These are phyloP conservation scores for Peromyscus polionotus DNA, from an alignment of 2,113 vertebrate species.

Conservation along the genomic window DNA sequence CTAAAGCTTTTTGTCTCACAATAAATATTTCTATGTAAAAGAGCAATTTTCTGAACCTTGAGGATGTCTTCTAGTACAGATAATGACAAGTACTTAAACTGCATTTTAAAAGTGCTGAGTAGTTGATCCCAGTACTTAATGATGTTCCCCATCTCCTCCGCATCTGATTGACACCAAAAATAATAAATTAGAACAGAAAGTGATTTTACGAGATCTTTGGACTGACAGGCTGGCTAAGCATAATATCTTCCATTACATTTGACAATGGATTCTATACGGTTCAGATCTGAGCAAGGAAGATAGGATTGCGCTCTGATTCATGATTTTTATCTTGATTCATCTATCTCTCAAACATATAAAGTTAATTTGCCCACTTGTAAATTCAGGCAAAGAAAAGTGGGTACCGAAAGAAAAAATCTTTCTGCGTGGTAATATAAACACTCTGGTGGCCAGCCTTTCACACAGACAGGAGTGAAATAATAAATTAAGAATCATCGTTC, in stretches of 20 bases:
- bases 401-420: neutral
- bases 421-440: slow-evolving; percentile 68
- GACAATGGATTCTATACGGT: slow-evolving; percentile 87
- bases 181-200: slow-evolving; percentile 93
- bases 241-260: slow-evolving; percentile 89
- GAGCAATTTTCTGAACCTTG: slow-evolving; percentile 87
- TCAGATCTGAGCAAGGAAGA: slow-evolving; percentile 84
- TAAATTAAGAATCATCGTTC: slow-evolving; percentile 83
- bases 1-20: slow-evolving; percentile 71
- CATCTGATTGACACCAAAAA: slow-evolving; percentile 92
- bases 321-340: slow-evolving; percentile 73
- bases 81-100: slow-evolving; percentile 92
- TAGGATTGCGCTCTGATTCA: slow-evolving; percentile 80
- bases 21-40: slow-evolving; percentile 80
- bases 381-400: slow-evolving; percentile 74
- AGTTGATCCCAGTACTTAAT: slow-evolving; percentile 87
- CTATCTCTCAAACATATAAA: slow-evolving; percentile 74
- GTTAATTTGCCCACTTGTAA: slow-evolving; percentile 83
- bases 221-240: slow-evolving; percentile 89
- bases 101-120: slow-evolving; percentile 92
- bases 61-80: slow-evolving; percentile 88
- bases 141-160: slow-evolving; percentile 88
- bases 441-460: slow-evolving; percentile 13
- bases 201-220: slow-evolving; percentile 88
- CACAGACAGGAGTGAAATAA: slow-evolving; percentile 69